Base-by-base conservation (phyloP, 2,888 invertebrate species). In the Autographa pulchrina region DNA sequence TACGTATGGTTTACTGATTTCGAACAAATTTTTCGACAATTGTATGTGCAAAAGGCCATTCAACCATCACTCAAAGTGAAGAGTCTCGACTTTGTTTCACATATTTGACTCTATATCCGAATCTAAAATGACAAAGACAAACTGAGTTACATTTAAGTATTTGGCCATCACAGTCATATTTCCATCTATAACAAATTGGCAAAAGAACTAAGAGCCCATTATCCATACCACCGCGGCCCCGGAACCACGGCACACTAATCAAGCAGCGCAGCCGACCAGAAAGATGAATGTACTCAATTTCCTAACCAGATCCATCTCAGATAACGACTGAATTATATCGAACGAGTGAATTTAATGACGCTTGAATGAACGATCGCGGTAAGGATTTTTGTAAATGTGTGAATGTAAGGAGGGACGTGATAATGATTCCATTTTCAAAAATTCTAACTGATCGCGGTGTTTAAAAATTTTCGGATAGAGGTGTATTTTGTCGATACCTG, bases 231-330 rank as follows among this genome's bases (percentile, higher is more conserved):
- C 70, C 61, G 70, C 71, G 76, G 80, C 80, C 79, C 86, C 84
- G 88, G 86, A 89, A 87, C 80, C 78, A 84, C 84, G 76, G 85
- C 74, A 77, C 86, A 85, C 85, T 90, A 90, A 91, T 90, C 89
- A 90, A 89, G 76, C 78, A 73, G 78, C 73, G 65, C 89, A 84
- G 79, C 85, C 90, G 81, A 86, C 89, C 88, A 89, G 89, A 91
- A 92, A 89, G 84, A 88, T 89, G 91, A 92, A 90, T 88, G 91
- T 87, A 90, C 87, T 85, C 92, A 93, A 94, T 94, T 94, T 94
- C 93, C 94, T 91, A 90, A 90, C 89, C 76, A 92, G 92, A 93
- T 93, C 88, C 83, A 88, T 87, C 86, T 83, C 81, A 80, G 93
- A 92, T 93, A 91, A 80, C 84, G 85, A 77, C 79, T 68, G 78